Conservation (phyloP, 2,113 vertebrate species). For the Microcebus murinus region DNA sequence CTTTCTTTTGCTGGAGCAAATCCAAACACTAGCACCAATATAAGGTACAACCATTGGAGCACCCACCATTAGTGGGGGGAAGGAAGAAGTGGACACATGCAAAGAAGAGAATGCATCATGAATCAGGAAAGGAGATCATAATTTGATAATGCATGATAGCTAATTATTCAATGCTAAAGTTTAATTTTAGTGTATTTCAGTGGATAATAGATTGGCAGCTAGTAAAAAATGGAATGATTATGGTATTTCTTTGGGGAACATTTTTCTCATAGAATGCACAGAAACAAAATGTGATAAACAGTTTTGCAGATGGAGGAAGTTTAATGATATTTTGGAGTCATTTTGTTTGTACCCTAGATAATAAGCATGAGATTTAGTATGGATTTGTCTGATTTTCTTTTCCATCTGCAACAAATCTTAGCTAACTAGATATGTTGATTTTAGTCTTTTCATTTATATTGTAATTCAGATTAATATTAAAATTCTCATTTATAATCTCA, state of each 20-base stretch:
- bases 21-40: background rate
- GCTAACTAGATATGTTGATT: constrained; percentile 15
- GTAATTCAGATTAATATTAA: constrained; percentile 56
- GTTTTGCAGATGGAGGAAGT: background rate
- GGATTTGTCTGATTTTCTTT: constrained; percentile 47
- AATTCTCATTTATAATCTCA: constrained; percentile 32
- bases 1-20: background rate
- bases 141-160: background rate
- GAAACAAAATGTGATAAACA: constrained; percentile 39
- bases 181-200: background rate
- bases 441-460: constrained; percentile 57
- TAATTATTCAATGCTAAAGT: background rate
- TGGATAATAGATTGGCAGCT: background rate
- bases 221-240: background rate
- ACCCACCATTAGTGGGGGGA: no score
- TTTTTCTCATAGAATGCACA: background rate
- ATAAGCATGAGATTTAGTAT: constrained; percentile 6
- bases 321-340: constrained; percentile 52
- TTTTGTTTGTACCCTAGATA: constrained; percentile 25
- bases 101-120: background rate
- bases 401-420: constrained; percentile 38
- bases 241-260: background rate
- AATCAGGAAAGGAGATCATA: background rate
- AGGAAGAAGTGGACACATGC: background rate
- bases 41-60: background rate